Percentiles rank a stretch among this genome's conserved stretches.
phyloP scores from a whole-genome alignment of 2,888 invertebrate species.

The Leptinotarsa haldemani region DNA sequence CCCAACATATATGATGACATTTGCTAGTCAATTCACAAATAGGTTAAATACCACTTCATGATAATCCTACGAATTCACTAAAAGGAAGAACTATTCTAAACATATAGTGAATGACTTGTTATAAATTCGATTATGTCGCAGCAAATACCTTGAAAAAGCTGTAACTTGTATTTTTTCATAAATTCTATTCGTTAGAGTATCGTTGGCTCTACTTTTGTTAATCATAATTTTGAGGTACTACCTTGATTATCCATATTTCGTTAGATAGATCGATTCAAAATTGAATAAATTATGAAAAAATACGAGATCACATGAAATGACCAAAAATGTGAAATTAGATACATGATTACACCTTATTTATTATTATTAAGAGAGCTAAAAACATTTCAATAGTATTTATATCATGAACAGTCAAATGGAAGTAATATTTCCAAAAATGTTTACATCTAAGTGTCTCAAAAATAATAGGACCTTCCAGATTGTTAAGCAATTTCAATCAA shows the following conservation, averaged over 20 bases:
- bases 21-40: conserved; percentile 62
- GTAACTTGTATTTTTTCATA: conserved; percentile 49
- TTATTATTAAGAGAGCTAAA: conserved; percentile 60
- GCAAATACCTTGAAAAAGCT: conserved; percentile 61
- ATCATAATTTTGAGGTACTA: conserved; percentile 20
- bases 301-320: conserved; percentile 49
- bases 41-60: conserved; percentile 53
- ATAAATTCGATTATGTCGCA: conserved; percentile 63
- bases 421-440: conserved; percentile 53
- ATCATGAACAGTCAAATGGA: conserved; percentile 60
- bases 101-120: conserved; percentile 62
- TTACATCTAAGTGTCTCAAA: conserved; percentile 33
- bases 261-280: conserved; percentile 31
- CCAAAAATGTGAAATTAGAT: conserved; percentile 56
- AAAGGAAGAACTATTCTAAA: conserved; percentile 62
- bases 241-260: conserved; percentile 47
- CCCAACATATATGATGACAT: conserved; percentile 46
- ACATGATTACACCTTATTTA: conserved; percentile 54
- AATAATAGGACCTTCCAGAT: conserved; percentile 7
- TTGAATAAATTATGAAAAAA: conserved; percentile 47
- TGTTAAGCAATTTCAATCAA: conserved; percentile 3
- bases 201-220: conserved; percentile 45
- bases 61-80: conserved; percentile 60
- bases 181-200: conserved; percentile 46
- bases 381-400: conserved; percentile 59